phyloP scores from a whole-genome alignment of 2,888 invertebrate genomes.

The Polydrusus tereticollis region DNA sequence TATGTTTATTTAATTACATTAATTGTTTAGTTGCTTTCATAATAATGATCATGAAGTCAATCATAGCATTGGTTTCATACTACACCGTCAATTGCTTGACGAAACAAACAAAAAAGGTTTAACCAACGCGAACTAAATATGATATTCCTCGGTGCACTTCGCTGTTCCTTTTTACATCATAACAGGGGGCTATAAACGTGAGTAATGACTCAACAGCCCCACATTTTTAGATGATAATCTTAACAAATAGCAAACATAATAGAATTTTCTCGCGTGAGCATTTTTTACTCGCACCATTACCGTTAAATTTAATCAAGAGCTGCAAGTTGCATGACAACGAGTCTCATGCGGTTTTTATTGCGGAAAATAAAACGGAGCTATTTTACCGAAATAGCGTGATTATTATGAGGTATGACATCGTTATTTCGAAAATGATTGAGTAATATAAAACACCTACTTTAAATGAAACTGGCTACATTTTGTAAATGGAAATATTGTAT shows the following conservation, averaged over 20 bases:
- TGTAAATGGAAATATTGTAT: background rate
- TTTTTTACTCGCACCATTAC: conserved; percentile 3
- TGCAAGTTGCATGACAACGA: conserved; percentile 16
- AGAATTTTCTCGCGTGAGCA: conserved; percentile 19
- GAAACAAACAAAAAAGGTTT: too few relatives aligned
- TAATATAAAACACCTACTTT: background rate
- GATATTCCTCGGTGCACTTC: background rate
- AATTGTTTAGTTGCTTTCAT: too few relatives aligned
- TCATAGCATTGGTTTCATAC: too few relatives aligned
- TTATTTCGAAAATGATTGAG: background rate
- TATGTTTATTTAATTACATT: too few relatives aligned
- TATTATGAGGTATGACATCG: conserved; percentile 6
- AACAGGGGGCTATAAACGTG: background rate
- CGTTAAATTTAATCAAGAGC: conserved; percentile 16
- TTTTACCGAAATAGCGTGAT: conserved; percentile 3
- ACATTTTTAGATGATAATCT: conserved; percentile 8
- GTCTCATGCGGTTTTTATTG: conserved; percentile 12
- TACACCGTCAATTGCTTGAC: too few relatives aligned
- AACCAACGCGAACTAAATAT: too few relatives aligned
- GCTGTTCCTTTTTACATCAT: background rate
- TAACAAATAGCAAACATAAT: conserved; percentile 19
- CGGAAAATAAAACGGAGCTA: conserved; percentile 1
- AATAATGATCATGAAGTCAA: too few relatives aligned
- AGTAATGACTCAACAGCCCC: background rate
- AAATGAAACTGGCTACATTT: background rate